Conservation (phyloP, 2,797 vertebrate species). For the Scyliorhinus canicula region DNA sequence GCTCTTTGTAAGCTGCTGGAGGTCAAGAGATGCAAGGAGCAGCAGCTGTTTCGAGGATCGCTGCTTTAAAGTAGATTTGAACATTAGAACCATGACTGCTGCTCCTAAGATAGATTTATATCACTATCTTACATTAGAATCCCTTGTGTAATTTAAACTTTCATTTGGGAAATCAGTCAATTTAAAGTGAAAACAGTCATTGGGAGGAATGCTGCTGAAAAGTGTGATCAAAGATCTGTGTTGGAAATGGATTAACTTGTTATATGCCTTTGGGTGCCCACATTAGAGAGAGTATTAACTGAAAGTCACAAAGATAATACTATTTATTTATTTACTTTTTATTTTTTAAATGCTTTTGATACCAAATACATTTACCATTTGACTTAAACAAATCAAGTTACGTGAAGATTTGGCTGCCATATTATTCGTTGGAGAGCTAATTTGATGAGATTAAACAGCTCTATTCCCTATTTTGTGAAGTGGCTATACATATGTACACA, state of each 20-base stretch:
- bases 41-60: neutral
- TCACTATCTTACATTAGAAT: neutral
- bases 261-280: neutral
- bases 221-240: neutral
- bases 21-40: neutral
- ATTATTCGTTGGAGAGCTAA: neutral
- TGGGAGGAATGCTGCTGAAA: neutral
- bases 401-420: neutral
- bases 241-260: neutral
- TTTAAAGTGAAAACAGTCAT: neutral
- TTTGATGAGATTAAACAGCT: neutral
- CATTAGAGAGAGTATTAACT: neutral
- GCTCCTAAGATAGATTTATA: neutral
- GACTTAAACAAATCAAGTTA: neutral
- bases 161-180: neutral
- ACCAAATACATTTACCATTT: neutral
- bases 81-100: neutral
- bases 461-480: neutral
- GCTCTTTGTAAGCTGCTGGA: neutral
- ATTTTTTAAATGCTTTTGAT: neutral
- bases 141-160: neutral
- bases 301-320: neutral
- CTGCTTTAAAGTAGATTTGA: neutral
- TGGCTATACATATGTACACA: neutral
- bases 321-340: neutral